Base-by-base conservation (phyloP, 2,888 invertebrate species). In the Clunio marinus region DNA sequence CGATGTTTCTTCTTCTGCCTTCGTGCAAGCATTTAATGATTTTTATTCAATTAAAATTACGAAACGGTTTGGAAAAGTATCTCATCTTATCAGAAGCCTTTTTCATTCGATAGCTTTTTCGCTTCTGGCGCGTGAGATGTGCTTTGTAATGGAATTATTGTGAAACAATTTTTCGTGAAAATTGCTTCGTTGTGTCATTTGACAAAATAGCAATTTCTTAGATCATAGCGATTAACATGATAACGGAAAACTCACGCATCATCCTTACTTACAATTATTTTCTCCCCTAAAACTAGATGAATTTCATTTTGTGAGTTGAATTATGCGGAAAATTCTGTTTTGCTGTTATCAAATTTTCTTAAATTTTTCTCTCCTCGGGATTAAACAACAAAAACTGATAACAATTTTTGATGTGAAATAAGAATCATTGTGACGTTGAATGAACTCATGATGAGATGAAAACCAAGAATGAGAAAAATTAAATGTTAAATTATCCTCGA, bases 221-320 rank as follows among this genome's bases (percentile, higher is more conserved):
- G n/a, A n/a, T n/a, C n/a, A n/a, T n/a, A 7, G 35, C 67, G n/a
- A 41, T 37, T 15, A 35, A 1, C 41, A 73, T 70, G 71, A 58
- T 28, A 58, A 32, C 8, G 58, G 20, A 25, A 57, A n/a, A 8
- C 28, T 58, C 28, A 58, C 58, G 32, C 32, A 58, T 58, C 58
- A 58, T 58, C 58, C 7, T 51, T n/a, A n/a, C n/a, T n/a, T n/a
- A n/a, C n/a, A n/a, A n/a, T n/a, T n/a, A n/a, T n/a, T n/a, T n/a
- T n/a, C n/a, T n/a, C n/a, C n/a, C n/a, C n/a, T n/a, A n/a, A n/a
- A n/a, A n/a, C n/a, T n/a, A n/a, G n/a, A n/a, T n/a, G n/a, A n/a
- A n/a, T n/a, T n/a, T n/a, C n/a, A n/a, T n/a, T n/a, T n/a, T n/a
- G n/a, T n/a, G 17, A 58, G 22, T 8, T 45, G 45, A 45, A 45